phyloP scores from a whole-genome alignment of 2,888 invertebrate genomes.

The Phania funesta region DNA sequence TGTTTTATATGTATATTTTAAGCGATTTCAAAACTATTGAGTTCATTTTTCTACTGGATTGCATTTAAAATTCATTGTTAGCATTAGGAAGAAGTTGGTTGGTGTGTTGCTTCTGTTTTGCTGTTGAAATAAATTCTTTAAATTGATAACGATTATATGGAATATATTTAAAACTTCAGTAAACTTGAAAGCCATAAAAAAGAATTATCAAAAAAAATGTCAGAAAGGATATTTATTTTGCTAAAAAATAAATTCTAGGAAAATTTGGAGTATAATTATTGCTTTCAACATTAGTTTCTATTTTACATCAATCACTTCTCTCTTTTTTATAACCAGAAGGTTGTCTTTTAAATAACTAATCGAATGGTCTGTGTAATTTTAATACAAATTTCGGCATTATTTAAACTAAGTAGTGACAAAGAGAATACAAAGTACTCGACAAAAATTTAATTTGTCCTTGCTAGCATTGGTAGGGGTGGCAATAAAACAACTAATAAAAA shows the following conservation, averaged over 20 bases:
- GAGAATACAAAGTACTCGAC: slow-evolving; percentile 75
- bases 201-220: background rate
- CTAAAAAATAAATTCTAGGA: background rate
- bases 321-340: slow-evolving; percentile 73
- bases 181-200: slow-evolving; percentile 46
- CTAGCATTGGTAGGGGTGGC: slow-evolving; percentile 69
- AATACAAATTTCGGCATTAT: slow-evolving; percentile 78
- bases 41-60: slow-evolving; percentile 66
- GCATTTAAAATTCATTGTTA: slow-evolving; percentile 39
- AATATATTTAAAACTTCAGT: slow-evolving; percentile 42
- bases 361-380: slow-evolving; percentile 75
- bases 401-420: slow-evolving; percentile 73
- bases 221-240: background rate
- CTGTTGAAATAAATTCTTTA: slow-evolving; percentile 35
- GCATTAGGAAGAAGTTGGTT: slow-evolving; percentile 5
- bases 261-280: background rate
- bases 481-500: slow-evolving; percentile 56
- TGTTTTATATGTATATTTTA: slow-evolving; percentile 57
- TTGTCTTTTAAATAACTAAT: slow-evolving; percentile 74
- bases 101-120: background rate
- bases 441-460: slow-evolving; percentile 80
- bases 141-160: slow-evolving; percentile 41
- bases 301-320: too few species aligned
- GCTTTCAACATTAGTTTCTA: background rate
- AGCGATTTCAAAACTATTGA: slow-evolving; percentile 58